Evolutionary conservation across 2,888 invertebrate genomes (phyloP).

Genomic region (Neria commutata): DNA sequence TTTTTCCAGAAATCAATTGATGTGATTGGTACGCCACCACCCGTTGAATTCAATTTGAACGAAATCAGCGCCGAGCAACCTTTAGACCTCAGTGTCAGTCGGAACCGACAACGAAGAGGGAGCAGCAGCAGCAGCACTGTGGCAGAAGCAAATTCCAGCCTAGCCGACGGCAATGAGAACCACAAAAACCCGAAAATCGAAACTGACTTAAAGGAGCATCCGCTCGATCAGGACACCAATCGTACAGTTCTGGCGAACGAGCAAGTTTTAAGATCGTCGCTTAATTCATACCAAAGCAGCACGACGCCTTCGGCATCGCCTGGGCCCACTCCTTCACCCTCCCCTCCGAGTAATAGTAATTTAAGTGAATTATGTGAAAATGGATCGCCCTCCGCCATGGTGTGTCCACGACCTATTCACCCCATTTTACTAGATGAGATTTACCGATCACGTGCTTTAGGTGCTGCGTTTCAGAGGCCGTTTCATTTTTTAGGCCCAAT

Average conservation of each 20-base stretch:
- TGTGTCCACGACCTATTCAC: conserved; percentile 83
- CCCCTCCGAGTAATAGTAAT: conserved; percentile 52
- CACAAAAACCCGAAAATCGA: neutral
- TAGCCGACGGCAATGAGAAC: conserved; percentile 7
- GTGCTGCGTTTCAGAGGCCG: conserved; percentile 68
- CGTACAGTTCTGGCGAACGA: conserved; percentile 33
- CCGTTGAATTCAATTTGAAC: conserved; percentile 30
- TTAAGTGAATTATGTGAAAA: conserved; percentile 10
- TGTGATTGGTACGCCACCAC: conserved; percentile 53
- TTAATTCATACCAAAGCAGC: conserved; percentile 47
- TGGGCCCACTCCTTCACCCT: conserved; percentile 60
- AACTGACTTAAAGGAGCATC: neutral
- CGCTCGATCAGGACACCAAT: conserved; percentile 31
- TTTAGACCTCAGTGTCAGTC: conserved; percentile 73
- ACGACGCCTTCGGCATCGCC: conserved; percentile 58
- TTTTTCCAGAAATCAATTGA: conserved; percentile 55
- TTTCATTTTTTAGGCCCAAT: conserved; percentile 82
- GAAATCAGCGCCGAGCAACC: no score
- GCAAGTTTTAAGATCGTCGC: conserved; percentile 16
- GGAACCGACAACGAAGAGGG: conserved; percentile 62
- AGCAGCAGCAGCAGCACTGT: conserved; percentile 11
- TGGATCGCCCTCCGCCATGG: conserved; percentile 62
- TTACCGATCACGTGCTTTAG: conserved; percentile 69
- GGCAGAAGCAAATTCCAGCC: neutral
- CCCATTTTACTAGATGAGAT: conserved; percentile 78